phyloP scores from a whole-genome alignment of 2,888 invertebrate genomes.

The Drosophila percnosoma region DNA sequence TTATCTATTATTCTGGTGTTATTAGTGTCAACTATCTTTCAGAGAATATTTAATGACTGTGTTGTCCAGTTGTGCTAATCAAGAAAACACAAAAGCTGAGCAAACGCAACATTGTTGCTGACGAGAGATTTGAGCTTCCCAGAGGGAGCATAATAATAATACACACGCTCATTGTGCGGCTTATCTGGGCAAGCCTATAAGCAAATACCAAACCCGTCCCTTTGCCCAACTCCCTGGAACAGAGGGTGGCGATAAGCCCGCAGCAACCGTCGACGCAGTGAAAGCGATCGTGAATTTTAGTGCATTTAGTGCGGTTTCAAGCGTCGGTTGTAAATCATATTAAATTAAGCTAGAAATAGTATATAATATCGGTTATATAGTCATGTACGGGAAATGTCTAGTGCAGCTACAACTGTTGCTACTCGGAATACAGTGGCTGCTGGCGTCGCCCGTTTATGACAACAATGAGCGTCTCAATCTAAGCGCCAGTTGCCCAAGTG shows the following conservation, averaged over 20 bases:
- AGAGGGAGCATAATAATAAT: constrained; percentile 21
- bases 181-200: constrained; percentile 28
- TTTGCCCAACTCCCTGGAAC: not conserved
- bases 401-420: constrained; percentile 39
- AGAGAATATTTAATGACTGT: not conserved
- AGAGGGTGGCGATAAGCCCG: constrained; percentile 36
- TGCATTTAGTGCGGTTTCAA: constrained; percentile 38
- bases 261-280: constrained; percentile 22
- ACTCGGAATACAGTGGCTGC: constrained; percentile 3
- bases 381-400: constrained; percentile 21
- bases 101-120: constrained; percentile 45
- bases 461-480: constrained; percentile 56
- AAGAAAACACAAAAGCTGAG: constrained; percentile 1
- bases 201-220: constrained; percentile 6
- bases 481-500: constrained; percentile 62
- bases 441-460: constrained; percentile 19
- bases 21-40: not conserved
- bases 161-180: constrained; percentile 46
- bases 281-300: constrained; percentile 30
- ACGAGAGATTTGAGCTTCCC: constrained; percentile 31
- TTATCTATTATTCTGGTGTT: not conserved
- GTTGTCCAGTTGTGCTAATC: not conserved
- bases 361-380: constrained; percentile 12
- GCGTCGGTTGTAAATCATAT: constrained; percentile 37
- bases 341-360: constrained; percentile 3